Evolutionary conservation across 2,113 vertebrate genomes (phyloP).

Genomic region (Charina bottae): DNA sequence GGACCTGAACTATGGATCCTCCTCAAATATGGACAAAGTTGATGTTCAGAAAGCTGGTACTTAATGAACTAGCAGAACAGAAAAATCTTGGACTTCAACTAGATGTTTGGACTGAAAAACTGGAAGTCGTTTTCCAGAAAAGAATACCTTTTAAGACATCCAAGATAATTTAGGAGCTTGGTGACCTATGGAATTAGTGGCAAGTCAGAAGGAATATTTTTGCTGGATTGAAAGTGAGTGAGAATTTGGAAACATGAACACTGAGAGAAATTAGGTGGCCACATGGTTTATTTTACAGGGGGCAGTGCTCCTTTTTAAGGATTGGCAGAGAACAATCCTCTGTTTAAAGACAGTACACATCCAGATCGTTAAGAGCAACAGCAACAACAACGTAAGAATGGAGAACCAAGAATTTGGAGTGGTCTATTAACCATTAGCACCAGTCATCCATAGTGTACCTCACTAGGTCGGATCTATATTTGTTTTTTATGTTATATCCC

Average conservation of each 20-base stretch:
- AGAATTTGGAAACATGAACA: constrained; percentile 13
- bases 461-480: too few relatives aligned
- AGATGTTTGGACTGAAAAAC: not conserved
- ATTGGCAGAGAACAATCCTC: too few relatives aligned
- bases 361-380: too few relatives aligned
- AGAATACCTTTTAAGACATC: constrained; percentile 5
- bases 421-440: too few relatives aligned
- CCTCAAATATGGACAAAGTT: not conserved
- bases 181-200: constrained; percentile 54
- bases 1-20: not conserved
- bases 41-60: not conserved
- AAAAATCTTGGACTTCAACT: not conserved
- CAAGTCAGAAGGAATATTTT: constrained; percentile 43
- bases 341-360: too few relatives aligned
- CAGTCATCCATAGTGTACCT: too few relatives aligned
- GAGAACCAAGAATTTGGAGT: too few relatives aligned
- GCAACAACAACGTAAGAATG: too few relatives aligned
- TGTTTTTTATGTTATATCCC: too few relatives aligned
- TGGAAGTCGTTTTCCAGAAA: constrained; percentile 24
- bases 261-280: too few relatives aligned
- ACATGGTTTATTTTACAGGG: too few relatives aligned
- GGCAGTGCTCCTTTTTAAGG: too few relatives aligned
- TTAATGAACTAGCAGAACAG: not conserved
- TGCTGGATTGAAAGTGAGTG: constrained; percentile 22
- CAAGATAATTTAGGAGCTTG: constrained; percentile 28